Conservation (phyloP, 1,140 invertebrate species). For the Phenacoccus solenopsis region DNA sequence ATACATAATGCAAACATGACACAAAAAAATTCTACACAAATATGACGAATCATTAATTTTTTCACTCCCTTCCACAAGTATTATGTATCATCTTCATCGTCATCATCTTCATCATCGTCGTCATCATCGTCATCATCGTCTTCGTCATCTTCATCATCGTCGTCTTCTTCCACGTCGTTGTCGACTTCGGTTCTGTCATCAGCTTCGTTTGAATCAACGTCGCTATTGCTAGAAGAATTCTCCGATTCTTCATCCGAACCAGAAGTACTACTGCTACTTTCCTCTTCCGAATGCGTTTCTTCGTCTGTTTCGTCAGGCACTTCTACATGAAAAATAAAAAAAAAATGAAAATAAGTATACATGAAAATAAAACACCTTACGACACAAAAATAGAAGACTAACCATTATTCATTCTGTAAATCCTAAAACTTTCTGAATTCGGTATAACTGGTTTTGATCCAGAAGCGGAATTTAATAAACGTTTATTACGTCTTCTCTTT, state of each 20-base stretch:
- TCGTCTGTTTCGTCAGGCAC: constrained; percentile 31
- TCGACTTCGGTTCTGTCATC: constrained; percentile 20
- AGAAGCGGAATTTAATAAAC: background rate
- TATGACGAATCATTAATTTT: too few relatives aligned
- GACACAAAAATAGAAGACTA: background rate
- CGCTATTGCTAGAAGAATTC: constrained; percentile 24
- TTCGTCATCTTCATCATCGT: background rate
- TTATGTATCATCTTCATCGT: too few relatives aligned
- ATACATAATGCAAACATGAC: too few relatives aligned
- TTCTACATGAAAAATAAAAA: constrained; percentile 22
- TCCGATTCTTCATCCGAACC: constrained; percentile 19
- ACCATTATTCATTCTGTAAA: constrained; percentile 38
- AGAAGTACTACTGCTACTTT: constrained; percentile 27
- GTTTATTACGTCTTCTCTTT: constrained; percentile 1
- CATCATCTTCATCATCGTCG: too few relatives aligned
- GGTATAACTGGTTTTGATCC: constrained; percentile 14
- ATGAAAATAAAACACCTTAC: background rate
- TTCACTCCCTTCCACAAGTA: too few relatives aligned
- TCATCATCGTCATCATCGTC: background rate
- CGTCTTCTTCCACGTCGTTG: constrained; percentile 12
- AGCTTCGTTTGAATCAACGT: constrained; percentile 5
- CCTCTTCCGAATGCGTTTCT: constrained; percentile 32
- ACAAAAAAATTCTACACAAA: too few relatives aligned
- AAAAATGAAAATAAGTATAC: background rate
- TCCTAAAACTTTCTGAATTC: constrained; percentile 42